Percentiles rank a stretch among this genome's conserved stretches.
phyloP scores from a whole-genome alignment of 2,113 vertebrate species.

The Steatornis caripensis region DNA sequence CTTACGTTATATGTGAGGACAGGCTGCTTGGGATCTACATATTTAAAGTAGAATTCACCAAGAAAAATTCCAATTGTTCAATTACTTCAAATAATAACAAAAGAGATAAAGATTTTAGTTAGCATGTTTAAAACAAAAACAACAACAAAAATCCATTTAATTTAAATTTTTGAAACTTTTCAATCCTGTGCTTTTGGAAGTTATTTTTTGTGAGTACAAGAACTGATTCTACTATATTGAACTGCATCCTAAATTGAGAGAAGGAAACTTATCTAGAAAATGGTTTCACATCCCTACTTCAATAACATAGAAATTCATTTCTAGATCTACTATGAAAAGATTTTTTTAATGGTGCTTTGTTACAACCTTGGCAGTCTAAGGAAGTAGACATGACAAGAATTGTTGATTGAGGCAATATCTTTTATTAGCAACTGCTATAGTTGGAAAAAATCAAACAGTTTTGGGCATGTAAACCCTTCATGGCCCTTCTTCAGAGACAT shows the following conservation, averaged over 20 bases:
- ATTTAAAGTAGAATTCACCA: not conserved
- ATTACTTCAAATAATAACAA: not conserved
- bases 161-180: not conserved
- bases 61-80: not conserved
- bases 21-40: not conserved
- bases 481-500: not conserved
- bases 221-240: not conserved
- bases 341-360: not conserved
- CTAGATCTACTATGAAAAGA: not conserved
- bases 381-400: not conserved
- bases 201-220: not conserved
- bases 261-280: not conserved
- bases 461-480: not conserved
- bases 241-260: not conserved
- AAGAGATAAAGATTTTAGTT: not conserved
- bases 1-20: not conserved
- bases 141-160: not conserved
- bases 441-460: not conserved
- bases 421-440: not conserved
- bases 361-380: not conserved
- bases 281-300: not conserved
- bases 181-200: not conserved
- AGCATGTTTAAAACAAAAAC: not conserved
- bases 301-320: not conserved
- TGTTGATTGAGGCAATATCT: not conserved